Base-by-base conservation (phyloP, 2,797 vertebrate genomes). In the Anomalospiza imberbis region DNA sequence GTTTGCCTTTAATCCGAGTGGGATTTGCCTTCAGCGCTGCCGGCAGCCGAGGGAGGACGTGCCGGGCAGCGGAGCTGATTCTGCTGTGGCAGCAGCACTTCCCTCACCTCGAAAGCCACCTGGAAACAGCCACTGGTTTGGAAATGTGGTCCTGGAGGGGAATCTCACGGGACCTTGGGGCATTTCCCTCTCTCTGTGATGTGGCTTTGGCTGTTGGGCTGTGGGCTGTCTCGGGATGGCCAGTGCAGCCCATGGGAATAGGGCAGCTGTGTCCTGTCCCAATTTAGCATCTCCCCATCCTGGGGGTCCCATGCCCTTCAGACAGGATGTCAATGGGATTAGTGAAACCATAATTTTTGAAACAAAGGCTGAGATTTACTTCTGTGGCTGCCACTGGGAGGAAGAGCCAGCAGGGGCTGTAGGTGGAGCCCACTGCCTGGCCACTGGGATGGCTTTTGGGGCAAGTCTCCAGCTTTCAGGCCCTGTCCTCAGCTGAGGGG, bases 1-100 rank as follows among this genome's bases (percentile, higher is more conserved):
- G 67, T 62, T 65, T 84, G 82, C 58, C 84, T 89, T 78, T 96
- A 95, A 92, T 95, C 91, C 12, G 5, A 10, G 72, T 13, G 61
- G 82, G 94, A 95, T 96, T 96, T 95, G 89, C 73, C 70, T 91
- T 53, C 65, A 26, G 72, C 0, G 0, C 80, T 90, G 91, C 61
- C 0, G 2, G 79, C 67, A 77, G 88, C 61, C 0, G 28, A 38
- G 24, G 62, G 73, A 54, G 80, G 88, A 91, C 1, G 16, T 80
- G 77, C 48, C 0, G 5, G 67, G 81, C 79, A 61, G 85, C 0
- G 0, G 58, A 75, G 61, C 57, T 0, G 14, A 31, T 44, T 71
- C 42, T 65, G 71, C n/a, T 0, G 2, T 12, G 29, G 57, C 2
- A 5, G 61, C 65, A 73, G 65, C 1, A 0, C 60, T 79, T 73